These are phyloP conservation scores for Gopherus flavomarginatus DNA, from an alignment of 2,113 vertebrate genomes.

Conservation along the genomic window DNA sequence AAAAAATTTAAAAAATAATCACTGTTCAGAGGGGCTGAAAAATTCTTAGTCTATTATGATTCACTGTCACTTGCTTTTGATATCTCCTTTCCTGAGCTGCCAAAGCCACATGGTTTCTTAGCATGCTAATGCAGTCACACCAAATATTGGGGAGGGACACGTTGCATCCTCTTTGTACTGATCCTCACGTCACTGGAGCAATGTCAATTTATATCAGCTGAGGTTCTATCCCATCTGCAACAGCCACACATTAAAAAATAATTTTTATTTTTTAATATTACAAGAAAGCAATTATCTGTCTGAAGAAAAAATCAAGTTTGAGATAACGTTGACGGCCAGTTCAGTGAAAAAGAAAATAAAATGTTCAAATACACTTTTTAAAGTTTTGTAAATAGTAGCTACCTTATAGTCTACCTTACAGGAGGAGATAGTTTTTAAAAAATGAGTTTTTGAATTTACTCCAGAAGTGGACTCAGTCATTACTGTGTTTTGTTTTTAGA, in stretches of 20 bases:
- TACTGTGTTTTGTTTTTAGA: slow-evolving; percentile 26
- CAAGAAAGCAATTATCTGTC: slow-evolving; percentile 36
- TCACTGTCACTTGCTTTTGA: neutral
- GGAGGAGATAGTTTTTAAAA: slow-evolving; percentile 54
- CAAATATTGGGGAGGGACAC: neutral
- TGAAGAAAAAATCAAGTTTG: slow-evolving; percentile 50
- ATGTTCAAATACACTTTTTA: slow-evolving; percentile 55
- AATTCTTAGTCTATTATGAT: neutral
- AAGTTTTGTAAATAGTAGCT: slow-evolving; percentile 43
- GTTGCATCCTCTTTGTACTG: neutral
- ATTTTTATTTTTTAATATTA: neutral
- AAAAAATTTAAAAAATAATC: no score
- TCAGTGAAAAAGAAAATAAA: slow-evolving; percentile 60
- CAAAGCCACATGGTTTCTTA: neutral
- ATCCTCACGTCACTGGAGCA: neutral
- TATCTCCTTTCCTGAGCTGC: neutral
- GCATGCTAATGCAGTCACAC: neutral
- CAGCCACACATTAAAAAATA: slow-evolving; percentile 23
- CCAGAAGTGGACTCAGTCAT: slow-evolving; percentile 32
- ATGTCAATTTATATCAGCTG: neutral
- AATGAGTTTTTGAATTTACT: slow-evolving; percentile 54
- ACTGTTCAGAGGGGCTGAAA: neutral
- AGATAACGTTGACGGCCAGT: slow-evolving; percentile 61
- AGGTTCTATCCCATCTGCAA: neutral
- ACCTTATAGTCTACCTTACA: slow-evolving; percentile 51